Evolutionary conservation across 92 coral and sea anemone genomes (phyloP).

Genomic region (Montipora capitata): DNA sequence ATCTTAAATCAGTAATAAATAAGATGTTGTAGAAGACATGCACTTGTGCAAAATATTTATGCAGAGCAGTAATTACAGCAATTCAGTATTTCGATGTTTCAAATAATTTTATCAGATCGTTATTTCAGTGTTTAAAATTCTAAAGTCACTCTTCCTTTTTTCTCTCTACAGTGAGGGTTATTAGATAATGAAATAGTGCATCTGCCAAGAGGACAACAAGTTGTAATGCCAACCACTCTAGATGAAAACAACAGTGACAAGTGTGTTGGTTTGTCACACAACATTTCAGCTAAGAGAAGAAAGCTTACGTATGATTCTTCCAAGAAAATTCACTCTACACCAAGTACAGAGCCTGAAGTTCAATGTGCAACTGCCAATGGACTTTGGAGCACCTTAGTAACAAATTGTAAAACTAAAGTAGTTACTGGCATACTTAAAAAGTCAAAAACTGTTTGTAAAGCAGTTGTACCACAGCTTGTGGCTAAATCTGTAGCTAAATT

Average conservation of each 20-base stretch:
- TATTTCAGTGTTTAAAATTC: conserved; percentile 5
- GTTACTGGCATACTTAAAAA: conserved; percentile 37
- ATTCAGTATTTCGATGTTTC: conserved; percentile 6
- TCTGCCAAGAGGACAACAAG: conserved; percentile 10
- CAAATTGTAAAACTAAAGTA: conserved; percentile 51
- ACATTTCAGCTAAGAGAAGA: conserved; percentile 48
- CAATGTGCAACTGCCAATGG: conserved; percentile 59
- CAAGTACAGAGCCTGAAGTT: conserved; percentile 53
- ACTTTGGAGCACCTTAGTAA: conserved; percentile 72
- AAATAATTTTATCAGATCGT: neutral
- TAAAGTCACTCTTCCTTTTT: neutral
- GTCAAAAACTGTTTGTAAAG: conserved; percentile 53
- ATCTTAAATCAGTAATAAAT: conserved; percentile 9
- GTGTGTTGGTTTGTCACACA: conserved; percentile 52
- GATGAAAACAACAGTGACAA: conserved; percentile 62
- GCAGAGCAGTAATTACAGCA: conserved; percentile 11
- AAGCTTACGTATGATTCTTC: conserved; percentile 59
- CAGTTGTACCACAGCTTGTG: conserved; percentile 66
- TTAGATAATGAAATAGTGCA: conserved; percentile 26
- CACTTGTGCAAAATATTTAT: neutral
- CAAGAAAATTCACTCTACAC: conserved; percentile 46
- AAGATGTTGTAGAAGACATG: neutral
- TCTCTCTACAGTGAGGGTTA: conserved; percentile 25
- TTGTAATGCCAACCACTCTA: conserved; percentile 36
- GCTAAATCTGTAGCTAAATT: conserved; percentile 50